These are phyloP conservation scores for Metallyticus violacea DNA, from an alignment of 2,888 invertebrate species.

Conservation along the genomic window DNA sequence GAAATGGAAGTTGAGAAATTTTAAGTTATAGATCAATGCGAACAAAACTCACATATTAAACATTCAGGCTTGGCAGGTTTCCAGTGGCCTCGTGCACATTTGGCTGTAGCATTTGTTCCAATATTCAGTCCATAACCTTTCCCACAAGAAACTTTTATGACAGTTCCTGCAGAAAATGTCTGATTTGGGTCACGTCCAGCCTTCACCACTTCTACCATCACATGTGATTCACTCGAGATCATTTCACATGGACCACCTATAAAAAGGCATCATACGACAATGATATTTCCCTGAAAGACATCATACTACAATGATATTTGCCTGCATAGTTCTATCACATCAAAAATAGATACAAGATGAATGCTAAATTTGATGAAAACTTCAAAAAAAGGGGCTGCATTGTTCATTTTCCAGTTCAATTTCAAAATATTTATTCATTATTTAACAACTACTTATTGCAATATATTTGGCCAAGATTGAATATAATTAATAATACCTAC, in stretches of 20 bases:
- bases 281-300: too few relatives aligned
- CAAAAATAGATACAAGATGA: too few relatives aligned
- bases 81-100: constrained; percentile 83
- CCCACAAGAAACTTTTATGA: constrained; percentile 71
- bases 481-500: too few relatives aligned
- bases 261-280: too few relatives aligned
- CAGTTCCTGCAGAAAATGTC: constrained; percentile 72
- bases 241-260: constrained; percentile 60
- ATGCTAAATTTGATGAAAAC: too few relatives aligned
- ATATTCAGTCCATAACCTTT: constrained; percentile 75
- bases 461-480: too few relatives aligned
- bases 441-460: too few relatives aligned
- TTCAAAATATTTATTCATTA: too few relatives aligned
- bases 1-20: not conserved
- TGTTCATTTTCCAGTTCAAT: too few relatives aligned
- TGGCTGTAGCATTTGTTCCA: constrained; percentile 70
- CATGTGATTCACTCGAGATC: constrained; percentile 61
- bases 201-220: constrained; percentile 68
- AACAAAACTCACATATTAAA: constrained; percentile 62
- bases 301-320: too few relatives aligned
- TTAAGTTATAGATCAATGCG: not conserved
- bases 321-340: too few relatives aligned
- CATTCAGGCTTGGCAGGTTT: constrained; percentile 78
- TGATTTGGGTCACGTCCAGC: constrained; percentile 68
- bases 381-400: too few relatives aligned